Conservation (phyloP, 2,888 invertebrate species). For the Dromius quadrimaculatus region DNA sequence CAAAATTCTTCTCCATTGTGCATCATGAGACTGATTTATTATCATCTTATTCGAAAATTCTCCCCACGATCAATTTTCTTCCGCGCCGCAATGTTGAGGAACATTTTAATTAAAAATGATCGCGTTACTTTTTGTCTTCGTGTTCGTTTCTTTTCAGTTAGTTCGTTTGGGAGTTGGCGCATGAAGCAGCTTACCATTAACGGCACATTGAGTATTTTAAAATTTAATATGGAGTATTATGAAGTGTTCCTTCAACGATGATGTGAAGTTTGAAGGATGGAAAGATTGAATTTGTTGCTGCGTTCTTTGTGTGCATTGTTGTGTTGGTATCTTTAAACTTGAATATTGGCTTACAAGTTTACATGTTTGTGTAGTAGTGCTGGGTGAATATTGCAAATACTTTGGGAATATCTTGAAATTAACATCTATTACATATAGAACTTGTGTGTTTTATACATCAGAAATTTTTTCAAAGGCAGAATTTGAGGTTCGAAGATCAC, state of each 20-base stretch:
- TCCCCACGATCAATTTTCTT: constrained; percentile 26
- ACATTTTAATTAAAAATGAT: constrained; percentile 51
- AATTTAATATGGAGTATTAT: constrained; percentile 44
- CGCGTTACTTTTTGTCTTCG: constrained; percentile 35
- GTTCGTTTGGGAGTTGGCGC: constrained; percentile 31
- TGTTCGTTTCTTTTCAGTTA: constrained; percentile 38
- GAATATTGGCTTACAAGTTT: background rate
- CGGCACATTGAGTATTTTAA: constrained; percentile 24
- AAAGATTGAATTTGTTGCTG: constrained; percentile 26
- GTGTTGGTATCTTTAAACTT: constrained; percentile 31
- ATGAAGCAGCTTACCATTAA: constrained; percentile 26
- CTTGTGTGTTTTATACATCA: too few species aligned
- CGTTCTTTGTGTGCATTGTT: constrained; percentile 37
- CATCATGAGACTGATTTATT: constrained; percentile 40
- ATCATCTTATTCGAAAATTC: constrained; percentile 35
- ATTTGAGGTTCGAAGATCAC: too few species aligned
- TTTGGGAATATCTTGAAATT: too few species aligned
- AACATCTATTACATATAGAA: too few species aligned
- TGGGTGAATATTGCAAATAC: too few species aligned
- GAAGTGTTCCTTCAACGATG: constrained; percentile 15
- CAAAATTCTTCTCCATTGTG: constrained; percentile 41
- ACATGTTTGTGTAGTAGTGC: background rate
- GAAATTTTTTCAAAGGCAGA: too few species aligned
- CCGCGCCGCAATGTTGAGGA: background rate
- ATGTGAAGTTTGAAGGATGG: constrained; percentile 32